Base-by-base conservation (phyloP, 2,113 vertebrate species). In the Albula goreensis region DNA sequence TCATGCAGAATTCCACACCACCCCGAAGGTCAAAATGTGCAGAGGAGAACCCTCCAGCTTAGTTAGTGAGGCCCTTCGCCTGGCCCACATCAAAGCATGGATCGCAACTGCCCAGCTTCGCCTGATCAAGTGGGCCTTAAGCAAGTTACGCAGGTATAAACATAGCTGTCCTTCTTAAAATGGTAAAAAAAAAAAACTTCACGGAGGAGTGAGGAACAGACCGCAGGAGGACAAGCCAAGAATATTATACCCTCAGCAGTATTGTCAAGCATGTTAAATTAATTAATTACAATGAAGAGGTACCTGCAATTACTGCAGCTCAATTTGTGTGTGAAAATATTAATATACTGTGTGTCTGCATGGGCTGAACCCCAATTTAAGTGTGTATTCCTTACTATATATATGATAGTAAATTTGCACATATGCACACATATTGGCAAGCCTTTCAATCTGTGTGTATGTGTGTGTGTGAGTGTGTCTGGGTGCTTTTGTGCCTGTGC, bases 41-140 rank as follows among this genome's bases (percentile, higher is more conserved):
- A 17, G 51, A 86, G 57, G 81, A 78, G 19, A 17, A 78, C 60
- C 66, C 80, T 77, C 19, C 83, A 81, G 74, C 81, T 86, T 52
- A 74, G 80, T 50, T 63, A 81, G 17, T 19, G 80, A 41, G 53
- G 7, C 3, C 50, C 50, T 50, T 63, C 49, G 52, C 50, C 57
- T 77, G 63, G 13, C 60, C 85, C 80, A 77, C 52, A 66, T 85
- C 85, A 66, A 57, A 31, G 56, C 53, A 50, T 2, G 22, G 10
- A 53, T 22, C 9, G 49, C 5, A 70, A 50, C 48, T 17, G 12
- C 22, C 13, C 17, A n/a, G 49, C 25, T 31, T 70, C 10, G 50
- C n/a, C 49, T 50, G 79, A 82, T 70, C 22, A 52, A 70, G 60
- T 63, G 25, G 63, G 49, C 50, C 85, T 31, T 10, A 50, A 51